A percentile compares a stretch with the other conserved stretches of the same genome.
These are phyloP conservation scores for Pteropus rufus DNA, from an alignment of 2,797 vertebrate species.

Conservation along the genomic window DNA sequence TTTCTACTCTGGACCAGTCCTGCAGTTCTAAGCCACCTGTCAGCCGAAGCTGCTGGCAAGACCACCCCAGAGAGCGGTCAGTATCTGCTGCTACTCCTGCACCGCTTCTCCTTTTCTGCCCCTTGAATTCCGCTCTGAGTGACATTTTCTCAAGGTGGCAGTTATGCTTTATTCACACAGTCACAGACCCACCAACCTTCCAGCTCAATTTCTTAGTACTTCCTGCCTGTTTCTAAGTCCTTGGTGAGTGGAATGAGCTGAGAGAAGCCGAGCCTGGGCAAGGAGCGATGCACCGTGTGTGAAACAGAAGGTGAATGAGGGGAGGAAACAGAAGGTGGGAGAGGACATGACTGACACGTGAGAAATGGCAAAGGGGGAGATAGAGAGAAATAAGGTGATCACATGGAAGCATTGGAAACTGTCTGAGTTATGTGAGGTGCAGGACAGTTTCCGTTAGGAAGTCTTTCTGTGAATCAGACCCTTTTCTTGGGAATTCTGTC, in stretches of 20 bases:
- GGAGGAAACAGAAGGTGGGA: too few relatives aligned
- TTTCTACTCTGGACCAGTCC: background rate
- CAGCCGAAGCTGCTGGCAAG: background rate
- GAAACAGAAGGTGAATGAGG: background rate
- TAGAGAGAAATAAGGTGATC: background rate
- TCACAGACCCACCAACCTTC: background rate
- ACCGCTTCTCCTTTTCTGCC: background rate
- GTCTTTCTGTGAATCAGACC: background rate
- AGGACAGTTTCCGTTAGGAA: background rate
- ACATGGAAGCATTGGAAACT: rapidly evolving
- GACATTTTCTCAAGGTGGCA: background rate
- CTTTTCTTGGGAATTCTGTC: background rate
- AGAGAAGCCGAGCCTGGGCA: background rate
- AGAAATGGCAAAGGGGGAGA: too few relatives aligned
- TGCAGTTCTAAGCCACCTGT: background rate
- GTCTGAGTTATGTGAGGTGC: too few relatives aligned
- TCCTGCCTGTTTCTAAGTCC: background rate
- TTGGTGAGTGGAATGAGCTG: background rate
- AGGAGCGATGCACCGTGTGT: background rate
- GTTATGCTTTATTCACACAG: background rate
- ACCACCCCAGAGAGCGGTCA: too few relatives aligned
- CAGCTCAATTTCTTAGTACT: background rate
- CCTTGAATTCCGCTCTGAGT: background rate
- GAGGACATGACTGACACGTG: background rate
- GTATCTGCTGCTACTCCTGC: background rate